These are phyloP conservation scores for Palythoa caribaeorum DNA, from an alignment of 92 coral and sea anemone species.

Conservation along the genomic window DNA sequence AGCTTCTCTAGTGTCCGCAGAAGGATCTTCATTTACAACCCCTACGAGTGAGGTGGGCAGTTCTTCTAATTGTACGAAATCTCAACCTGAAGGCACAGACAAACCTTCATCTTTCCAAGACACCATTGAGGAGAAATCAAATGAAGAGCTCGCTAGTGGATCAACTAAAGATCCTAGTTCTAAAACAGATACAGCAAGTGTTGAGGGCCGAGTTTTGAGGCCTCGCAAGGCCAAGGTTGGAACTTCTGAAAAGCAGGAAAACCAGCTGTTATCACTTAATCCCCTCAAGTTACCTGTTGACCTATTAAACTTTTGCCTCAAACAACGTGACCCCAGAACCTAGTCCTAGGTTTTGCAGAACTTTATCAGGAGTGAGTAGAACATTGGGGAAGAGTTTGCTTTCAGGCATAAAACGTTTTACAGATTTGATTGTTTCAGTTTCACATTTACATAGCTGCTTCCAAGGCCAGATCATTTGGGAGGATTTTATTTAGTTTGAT, in stretches of 20 bases:
- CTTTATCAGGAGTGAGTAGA: no score
- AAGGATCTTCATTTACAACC: neutral
- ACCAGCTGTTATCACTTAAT: conserved; percentile 81
- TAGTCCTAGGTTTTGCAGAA: neutral
- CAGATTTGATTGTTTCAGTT: no score
- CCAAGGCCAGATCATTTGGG: no score
- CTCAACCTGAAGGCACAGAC: neutral
- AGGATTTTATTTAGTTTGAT: no score
- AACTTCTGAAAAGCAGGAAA: conserved; percentile 30
- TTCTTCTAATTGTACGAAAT: neutral
- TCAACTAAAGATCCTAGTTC: neutral
- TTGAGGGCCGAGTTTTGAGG: conserved; percentile 14
- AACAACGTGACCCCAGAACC: neutral
- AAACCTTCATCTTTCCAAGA: neutral
- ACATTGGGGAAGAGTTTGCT: no score
- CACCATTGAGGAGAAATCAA: neutral
- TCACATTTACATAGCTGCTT: no score
- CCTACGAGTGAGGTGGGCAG: neutral
- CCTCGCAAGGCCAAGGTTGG: conserved; percentile 22
- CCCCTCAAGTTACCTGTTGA: conserved; percentile 90
- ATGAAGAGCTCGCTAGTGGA: neutral
- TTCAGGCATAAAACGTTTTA: no score
- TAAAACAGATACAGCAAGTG: neutral
- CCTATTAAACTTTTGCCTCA: conserved; percentile 70
- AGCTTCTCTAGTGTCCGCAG: neutral